phyloP scores from a whole-genome alignment of 2,888 invertebrate species.

The Cantharis nigra region DNA sequence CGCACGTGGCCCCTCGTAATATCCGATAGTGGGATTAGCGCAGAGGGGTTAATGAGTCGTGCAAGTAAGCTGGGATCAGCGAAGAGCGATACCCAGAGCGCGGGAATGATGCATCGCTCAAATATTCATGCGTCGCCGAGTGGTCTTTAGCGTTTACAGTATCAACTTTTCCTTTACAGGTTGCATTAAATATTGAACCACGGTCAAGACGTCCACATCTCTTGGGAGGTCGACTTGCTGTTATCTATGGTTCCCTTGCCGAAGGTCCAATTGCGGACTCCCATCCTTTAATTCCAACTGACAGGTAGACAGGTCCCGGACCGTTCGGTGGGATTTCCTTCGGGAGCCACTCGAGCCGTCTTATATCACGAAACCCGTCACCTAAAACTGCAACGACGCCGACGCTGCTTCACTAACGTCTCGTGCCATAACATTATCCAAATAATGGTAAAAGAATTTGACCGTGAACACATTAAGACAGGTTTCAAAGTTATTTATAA shows the following conservation, averaged over 20 bases:
- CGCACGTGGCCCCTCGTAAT: conserved; percentile 45
- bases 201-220: conserved; percentile 48
- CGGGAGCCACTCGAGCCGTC: conserved; percentile 50
- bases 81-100: conserved; percentile 51
- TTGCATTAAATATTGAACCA: conserved; percentile 54
- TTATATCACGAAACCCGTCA: conserved; percentile 46
- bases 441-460: background rate
- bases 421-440: background rate
- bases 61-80: conserved; percentile 59
- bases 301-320: conserved; percentile 58
- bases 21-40: conserved; percentile 58
- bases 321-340: conserved; percentile 50
- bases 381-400: conserved; percentile 36
- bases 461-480: background rate
- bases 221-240: conserved; percentile 47
- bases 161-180: conserved; percentile 40
- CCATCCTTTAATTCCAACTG: conserved; percentile 64
- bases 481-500: background rate
- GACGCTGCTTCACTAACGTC: background rate
- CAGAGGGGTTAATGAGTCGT: conserved; percentile 59
- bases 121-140: conserved; percentile 51
- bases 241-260: conserved; percentile 52
- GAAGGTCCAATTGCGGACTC: conserved; percentile 49
- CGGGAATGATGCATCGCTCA: conserved; percentile 51
- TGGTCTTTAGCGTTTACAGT: conserved; percentile 49